Evolutionary conservation across 2,113 vertebrate species (phyloP), one percentile per base, ranked within the genome.

Genomic region (Seriola quinqueradiata): DNA sequence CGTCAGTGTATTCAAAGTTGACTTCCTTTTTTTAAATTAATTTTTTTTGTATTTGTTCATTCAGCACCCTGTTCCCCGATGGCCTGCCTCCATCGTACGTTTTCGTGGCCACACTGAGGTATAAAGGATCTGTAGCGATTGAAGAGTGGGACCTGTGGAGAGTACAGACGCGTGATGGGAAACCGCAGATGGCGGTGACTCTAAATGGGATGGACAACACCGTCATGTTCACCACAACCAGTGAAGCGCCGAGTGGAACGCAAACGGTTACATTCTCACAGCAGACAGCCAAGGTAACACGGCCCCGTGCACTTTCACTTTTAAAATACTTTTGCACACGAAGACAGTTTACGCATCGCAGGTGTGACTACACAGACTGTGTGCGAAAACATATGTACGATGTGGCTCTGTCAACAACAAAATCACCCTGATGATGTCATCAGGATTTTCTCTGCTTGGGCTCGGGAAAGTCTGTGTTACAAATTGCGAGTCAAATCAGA

Each of bases 131-230:
- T 1, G 91, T 95, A 63, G 55, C 95, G 2, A 96, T 92, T 63
- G 99, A 99, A 90, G 95, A 96, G 0, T 99, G 98, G 98, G 97
- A 99, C 90, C 93, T 99, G 70, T 99, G 98, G 98, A 95, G 98
- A 88, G 95, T 99, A 90, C 93, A 98, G 91, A 96, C 96, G 8
- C 92, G 89, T 52, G 96, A 98, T 71, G 97, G 96, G 68, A 95
- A 90, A 66, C 95, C 96, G 78, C 98, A 99, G 87, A 98, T 98
- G 94, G 97, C 97, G 7, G 97, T 99, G 75, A 97, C 97, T 74
- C 61, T 99, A 74, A 97, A 96, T 16, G 98, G 98, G 66, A 83
- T 95, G 82, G 94, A 97, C 7, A 95, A 94, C 90, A 97, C 95
- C 0, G 90, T 99, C 19, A 94, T 87, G 58, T 99, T 99, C 92